phyloP scores from a whole-genome alignment of 2,113 vertebrate genomes.

The Lonchura striata region DNA sequence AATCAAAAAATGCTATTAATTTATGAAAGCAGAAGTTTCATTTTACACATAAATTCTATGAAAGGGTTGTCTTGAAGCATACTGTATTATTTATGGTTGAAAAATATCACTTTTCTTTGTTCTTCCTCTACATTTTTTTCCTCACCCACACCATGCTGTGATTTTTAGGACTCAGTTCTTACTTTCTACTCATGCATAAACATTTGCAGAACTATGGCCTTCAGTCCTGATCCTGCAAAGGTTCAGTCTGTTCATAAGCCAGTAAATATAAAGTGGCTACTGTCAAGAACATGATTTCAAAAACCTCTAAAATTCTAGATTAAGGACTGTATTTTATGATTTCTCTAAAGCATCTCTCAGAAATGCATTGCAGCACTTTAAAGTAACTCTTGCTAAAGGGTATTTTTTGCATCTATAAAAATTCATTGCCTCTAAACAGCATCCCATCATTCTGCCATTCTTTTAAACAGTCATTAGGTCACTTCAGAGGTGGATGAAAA shows the following conservation, averaged over 20 bases:
- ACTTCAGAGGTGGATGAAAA: not conserved
- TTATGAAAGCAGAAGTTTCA: not conserved
- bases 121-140: slow-evolving; percentile 20
- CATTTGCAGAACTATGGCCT: slow-evolving; percentile 1
- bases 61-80: not conserved
- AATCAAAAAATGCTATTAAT: not conserved
- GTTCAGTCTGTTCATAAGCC: not conserved
- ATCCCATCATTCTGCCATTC: not conserved
- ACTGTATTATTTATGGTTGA: not conserved
- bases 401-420: not conserved
- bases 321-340: not conserved
- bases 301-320: not conserved
- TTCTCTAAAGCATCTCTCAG: not conserved
- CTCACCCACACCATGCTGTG: not conserved
- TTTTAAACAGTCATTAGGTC: not conserved
- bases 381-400: not conserved
- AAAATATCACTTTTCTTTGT: slow-evolving; percentile 10
- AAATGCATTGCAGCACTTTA: not conserved
- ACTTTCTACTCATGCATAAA: slow-evolving; percentile 8
- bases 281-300: not conserved
- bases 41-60: not conserved
- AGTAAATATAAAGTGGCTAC: not conserved
- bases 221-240: not conserved
- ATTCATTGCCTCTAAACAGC: not conserved
- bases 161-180: slow-evolving; percentile 6